Percentiles rank a stretch among this genome's conserved stretches.
phyloP scores from a whole-genome alignment of 2,888 invertebrate species.

The Thera obeliscata region DNA sequence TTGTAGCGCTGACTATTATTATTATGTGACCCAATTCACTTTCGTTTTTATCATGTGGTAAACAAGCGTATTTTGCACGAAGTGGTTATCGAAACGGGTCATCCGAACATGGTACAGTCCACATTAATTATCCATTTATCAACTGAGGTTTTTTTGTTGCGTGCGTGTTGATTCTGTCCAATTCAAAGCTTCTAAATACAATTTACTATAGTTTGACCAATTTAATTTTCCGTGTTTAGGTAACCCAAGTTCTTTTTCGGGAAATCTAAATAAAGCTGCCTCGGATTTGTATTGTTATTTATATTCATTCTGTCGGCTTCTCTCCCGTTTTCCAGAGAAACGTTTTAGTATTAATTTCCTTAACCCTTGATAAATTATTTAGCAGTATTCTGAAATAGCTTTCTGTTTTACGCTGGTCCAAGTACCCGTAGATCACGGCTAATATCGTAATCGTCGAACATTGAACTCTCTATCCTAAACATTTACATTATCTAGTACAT shows the following conservation, averaged over 20 bases:
- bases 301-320: conserved; percentile 6
- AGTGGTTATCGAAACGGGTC: conserved; percentile 9
- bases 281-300: conserved; percentile 29
- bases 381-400: conserved; percentile 59
- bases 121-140: conserved; percentile 16
- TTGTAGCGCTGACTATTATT: conserved; percentile 1
- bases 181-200: not conserved
- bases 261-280: conserved; percentile 26
- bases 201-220: not conserved
- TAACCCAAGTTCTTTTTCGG: not conserved
- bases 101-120: conserved; percentile 19
- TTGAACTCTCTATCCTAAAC: conserved; percentile 41
- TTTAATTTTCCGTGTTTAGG: not conserved
- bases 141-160: not conserved
- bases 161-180: not conserved
- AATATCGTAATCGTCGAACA: conserved; percentile 1
- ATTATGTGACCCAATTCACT: conserved; percentile 12
- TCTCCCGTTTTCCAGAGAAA: conserved; percentile 45
- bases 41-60: conserved; percentile 18
- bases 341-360: conserved; percentile 58
- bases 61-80: conserved; percentile 13
- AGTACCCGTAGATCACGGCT: not conserved
- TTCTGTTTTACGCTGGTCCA: conserved; percentile 3
- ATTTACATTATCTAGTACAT: conserved; percentile 18
- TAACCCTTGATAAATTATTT: conserved; percentile 60